Percentiles rank a stretch among this genome's conserved stretches.
Conservation (phyloP, 2,113 vertebrate species). For the Antigone vipio region DNA sequence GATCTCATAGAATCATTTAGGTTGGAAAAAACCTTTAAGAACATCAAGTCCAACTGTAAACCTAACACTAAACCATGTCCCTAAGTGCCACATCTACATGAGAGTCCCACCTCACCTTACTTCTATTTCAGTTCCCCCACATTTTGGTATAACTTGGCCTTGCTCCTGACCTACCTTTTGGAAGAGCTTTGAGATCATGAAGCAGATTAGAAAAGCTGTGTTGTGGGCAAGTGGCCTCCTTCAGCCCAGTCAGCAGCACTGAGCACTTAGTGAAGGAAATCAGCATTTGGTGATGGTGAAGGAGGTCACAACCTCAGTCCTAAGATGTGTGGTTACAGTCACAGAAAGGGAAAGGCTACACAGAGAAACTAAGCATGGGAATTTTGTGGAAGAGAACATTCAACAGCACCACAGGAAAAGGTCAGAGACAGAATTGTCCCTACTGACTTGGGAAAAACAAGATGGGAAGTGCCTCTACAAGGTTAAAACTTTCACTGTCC, state of each 20-base stretch:
- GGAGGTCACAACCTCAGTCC: neutral
- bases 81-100: accelerated
- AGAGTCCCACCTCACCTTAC: neutral
- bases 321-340: neutral
- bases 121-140: neutral
- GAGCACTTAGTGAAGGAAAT: neutral
- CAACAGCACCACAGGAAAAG: neutral
- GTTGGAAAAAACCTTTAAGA: neutral
- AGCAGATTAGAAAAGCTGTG: neutral
- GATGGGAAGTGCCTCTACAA: neutral
- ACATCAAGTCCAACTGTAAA: neutral
- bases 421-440: neutral
- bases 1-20: neutral
- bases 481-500: neutral
- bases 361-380: neutral
- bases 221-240: neutral
- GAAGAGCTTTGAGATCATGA: neutral
- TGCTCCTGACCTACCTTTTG: neutral
- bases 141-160: neutral
- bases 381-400: neutral
- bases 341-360: neutral
- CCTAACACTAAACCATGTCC: neutral
- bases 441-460: neutral
- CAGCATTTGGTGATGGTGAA: neutral
- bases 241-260: neutral